These are phyloP conservation scores for Heterotilapia buettikoferi DNA, from an alignment of 2,113 vertebrate species.

Conservation along the genomic window DNA sequence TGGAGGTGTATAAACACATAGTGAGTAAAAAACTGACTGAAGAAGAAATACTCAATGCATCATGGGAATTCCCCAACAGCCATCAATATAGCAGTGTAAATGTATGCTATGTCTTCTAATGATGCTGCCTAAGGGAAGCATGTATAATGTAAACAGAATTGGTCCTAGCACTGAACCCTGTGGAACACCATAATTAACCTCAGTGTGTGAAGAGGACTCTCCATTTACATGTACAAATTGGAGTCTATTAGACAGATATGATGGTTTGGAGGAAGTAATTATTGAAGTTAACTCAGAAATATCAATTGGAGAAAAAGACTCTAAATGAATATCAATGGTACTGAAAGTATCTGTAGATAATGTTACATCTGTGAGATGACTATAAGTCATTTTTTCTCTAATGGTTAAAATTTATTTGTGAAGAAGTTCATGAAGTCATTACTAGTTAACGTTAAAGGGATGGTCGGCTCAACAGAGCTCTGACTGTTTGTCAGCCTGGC, in stretches of 20 bases:
- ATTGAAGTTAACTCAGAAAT: no score
- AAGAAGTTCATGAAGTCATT: no score
- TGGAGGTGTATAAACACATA: not conserved
- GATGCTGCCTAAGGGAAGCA: accelerated
- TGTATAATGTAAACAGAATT: not conserved
- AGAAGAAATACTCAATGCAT: not conserved
- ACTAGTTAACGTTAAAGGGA: no score
- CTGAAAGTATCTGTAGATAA: no score
- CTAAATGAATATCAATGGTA: no score
- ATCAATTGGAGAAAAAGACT: no score
- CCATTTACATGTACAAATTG: not conserved
- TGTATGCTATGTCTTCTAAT: accelerated
- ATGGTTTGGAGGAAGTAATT: not conserved
- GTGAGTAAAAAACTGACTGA: not conserved
- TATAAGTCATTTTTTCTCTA: no score
- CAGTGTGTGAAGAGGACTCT: no score
- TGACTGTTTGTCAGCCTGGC: no score
- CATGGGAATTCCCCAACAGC: not conserved
- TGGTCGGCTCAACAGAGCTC: no score
- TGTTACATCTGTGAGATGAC: no score
- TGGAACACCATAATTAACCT: not conserved
- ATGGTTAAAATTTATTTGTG: no score
- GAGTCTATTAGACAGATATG: not conserved
- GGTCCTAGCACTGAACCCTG: not conserved
- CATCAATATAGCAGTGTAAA: accelerated